Conservation (phyloP, 2,797 vertebrate species). For the Momotus momota region DNA sequence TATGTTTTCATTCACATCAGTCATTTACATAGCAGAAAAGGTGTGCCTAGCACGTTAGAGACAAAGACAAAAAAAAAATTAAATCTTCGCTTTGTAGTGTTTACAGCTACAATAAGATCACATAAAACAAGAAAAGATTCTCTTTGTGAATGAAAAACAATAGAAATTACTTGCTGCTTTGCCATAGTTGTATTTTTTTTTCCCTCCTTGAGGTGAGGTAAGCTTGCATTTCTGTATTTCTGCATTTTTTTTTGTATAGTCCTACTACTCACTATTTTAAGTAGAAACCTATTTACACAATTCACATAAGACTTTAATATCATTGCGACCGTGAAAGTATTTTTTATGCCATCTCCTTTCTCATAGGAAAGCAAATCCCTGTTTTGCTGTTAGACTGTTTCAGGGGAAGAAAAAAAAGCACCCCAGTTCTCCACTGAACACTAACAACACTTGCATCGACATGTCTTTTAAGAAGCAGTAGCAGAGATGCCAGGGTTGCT, state of each 20-base stretch:
- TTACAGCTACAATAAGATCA: neutral
- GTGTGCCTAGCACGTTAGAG: neutral
- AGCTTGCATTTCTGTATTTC: neutral
- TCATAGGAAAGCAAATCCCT: neutral
- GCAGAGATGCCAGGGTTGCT: neutral
- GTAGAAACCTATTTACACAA: neutral
- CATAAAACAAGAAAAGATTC: neutral
- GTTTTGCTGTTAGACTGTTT: neutral
- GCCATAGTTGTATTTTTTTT: neutral
- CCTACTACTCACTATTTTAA: neutral
- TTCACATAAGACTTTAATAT: neutral
- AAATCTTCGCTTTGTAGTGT: neutral
- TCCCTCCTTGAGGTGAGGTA: neutral
- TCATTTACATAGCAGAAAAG: neutral
- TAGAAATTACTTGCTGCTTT: neutral
- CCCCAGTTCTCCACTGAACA: neutral
- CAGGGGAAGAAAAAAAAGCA: neutral
- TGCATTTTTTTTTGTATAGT: neutral
- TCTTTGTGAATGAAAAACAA: neutral
- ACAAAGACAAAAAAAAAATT: neutral
- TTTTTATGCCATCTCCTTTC: neutral
- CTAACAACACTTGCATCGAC: neutral
- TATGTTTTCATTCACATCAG: conserved; percentile 46
- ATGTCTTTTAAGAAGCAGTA: neutral
- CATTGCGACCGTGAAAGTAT: neutral